A percentile compares a stretch with the other conserved stretches of the same genome.
phyloP scores from a whole-genome alignment of 1,140 invertebrate species.

The Ridgeia piscesae region DNA sequence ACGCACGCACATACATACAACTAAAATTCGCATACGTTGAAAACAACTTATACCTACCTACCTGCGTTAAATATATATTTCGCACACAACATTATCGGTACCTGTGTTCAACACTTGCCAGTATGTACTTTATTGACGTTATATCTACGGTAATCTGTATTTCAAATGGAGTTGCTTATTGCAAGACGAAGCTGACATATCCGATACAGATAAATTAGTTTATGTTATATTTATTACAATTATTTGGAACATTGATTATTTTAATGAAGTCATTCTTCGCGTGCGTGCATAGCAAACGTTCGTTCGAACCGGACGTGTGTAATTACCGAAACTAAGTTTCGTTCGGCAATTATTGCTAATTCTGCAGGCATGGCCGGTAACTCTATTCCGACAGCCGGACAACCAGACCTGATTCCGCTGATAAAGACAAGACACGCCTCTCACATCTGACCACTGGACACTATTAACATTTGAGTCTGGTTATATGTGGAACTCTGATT shows the following conservation, averaged over 20 bases:
- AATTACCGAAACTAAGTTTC: no score
- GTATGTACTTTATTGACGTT: neutral
- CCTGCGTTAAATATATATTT: neutral
- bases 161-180: neutral
- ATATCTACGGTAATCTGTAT: neutral
- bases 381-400: neutral
- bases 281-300: neutral
- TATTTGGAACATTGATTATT: conserved; percentile 8
- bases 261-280: neutral
- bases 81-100: neutral
- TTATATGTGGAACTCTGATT: neutral
- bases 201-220: neutral
- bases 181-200: neutral
- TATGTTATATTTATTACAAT: neutral
- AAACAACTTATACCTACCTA: neutral
- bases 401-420: neutral
- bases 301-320: no score
- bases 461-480: neutral
- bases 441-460: neutral
- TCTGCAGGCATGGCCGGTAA: neutral
- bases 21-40: neutral
- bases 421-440: neutral
- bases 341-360: neutral
- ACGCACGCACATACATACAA: neutral
- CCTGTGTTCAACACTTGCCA: neutral